Percentiles rank a stretch among this genome's conserved stretches.
phyloP scores from a whole-genome alignment of 2,797 vertebrate species.

The Semaprochilodus insignis region DNA sequence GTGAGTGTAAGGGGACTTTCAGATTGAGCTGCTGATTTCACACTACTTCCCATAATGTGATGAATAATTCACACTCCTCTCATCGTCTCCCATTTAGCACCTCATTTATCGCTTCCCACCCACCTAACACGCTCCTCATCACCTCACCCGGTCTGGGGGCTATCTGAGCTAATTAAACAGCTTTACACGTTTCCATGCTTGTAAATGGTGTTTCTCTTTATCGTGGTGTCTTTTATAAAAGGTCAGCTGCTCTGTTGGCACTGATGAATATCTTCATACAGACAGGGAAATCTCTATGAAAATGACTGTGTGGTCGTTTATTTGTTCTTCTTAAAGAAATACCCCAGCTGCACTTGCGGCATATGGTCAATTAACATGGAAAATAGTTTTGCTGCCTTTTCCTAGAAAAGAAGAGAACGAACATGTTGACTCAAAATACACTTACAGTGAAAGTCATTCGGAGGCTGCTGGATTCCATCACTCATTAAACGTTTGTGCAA shows the following conservation, averaged over 20 bases:
- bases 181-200: conserved; percentile 19
- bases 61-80: conserved; percentile 52
- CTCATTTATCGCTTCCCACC: conserved; percentile 44
- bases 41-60: conserved; percentile 46
- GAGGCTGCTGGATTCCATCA: neutral
- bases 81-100: conserved; percentile 50
- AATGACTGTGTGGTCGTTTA: neutral
- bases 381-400: neutral
- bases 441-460: neutral
- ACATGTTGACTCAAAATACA: neutral
- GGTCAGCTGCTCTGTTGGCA: conserved; percentile 7
- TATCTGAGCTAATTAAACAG: conserved; percentile 36
- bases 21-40: conserved; percentile 33
- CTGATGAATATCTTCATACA: neutral
- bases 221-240: conserved; percentile 15
- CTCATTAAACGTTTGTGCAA: too few species aligned
- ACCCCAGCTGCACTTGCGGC: neutral
- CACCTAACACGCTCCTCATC: conserved; percentile 42
- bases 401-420: neutral
- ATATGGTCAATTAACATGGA: neutral
- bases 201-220: conserved; percentile 17
- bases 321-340: neutral
- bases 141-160: conserved; percentile 20
- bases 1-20: conserved; percentile 30
- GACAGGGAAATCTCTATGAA: neutral